Base-by-base conservation (phyloP, 1,140 invertebrate genomes). In the Alviniconcha marisindica region DNA sequence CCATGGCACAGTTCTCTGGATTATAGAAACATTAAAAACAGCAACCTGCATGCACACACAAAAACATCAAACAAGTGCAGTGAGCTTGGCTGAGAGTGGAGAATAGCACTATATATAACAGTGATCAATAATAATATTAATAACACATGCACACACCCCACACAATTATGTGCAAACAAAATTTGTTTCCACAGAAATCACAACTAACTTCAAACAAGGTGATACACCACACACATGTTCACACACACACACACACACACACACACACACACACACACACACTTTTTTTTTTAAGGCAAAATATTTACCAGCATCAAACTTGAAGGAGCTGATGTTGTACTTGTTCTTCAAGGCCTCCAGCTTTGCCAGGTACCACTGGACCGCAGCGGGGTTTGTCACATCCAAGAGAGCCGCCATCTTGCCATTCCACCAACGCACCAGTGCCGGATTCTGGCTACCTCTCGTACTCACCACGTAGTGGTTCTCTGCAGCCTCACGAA, bases 381-480 rank as follows among this genome's bases (percentile, higher is more conserved):
- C 95, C 14, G 92, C 91, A 0, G 84, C 82, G 0, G 84, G 82
- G 80, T 92, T 92, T 1, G 91, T 90, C 33, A 91, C 86, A 74
- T 93, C 91, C 14, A 93, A 51, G 24, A 89, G 78, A 2, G 85
- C 90, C 0, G 89, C 89, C n/a, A 83, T 95, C 4, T 94, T 94
- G 83, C 96, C 96, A 91, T 98, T 95, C 97, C 97, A 99, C 97
- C 97, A 98, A 0, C 93, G 92, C 0, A 95, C 96, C 1, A 95
- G 94, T 4, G 86, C 90, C 12, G 94, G 89, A 12, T 94, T 89
- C 86, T 94, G 94, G 24, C 95, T 86, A 38, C 89, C 87, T 5
- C 83, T 86, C 73, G 93, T 91, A 73, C 90, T 89, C 1, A 94
- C 89, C 14, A 93, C 88, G 86, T 91, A 93, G 0, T 84, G 81